Evolutionary conservation across 2,888 invertebrate species (phyloP).

Genomic region (Dryocosmus kuriphilus): DNA sequence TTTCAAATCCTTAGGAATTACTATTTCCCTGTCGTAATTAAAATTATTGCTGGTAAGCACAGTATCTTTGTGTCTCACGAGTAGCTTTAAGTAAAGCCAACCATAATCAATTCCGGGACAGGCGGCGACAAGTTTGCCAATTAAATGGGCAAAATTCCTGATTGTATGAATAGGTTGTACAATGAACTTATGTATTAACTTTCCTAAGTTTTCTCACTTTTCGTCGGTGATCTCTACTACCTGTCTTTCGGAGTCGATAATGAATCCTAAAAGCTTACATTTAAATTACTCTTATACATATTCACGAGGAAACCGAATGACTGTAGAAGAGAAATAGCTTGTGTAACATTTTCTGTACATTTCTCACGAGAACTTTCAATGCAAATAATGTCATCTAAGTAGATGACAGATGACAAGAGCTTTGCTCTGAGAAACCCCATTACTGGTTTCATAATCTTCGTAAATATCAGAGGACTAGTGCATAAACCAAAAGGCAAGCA

Average conservation of each 20-base stretch:
- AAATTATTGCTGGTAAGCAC: background rate
- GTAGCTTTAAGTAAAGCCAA: background rate
- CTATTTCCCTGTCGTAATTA: no score
- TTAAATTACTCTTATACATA: constrained; percentile 71
- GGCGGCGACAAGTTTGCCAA: background rate
- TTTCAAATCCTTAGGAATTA: no score
- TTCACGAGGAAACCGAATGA: constrained; percentile 45
- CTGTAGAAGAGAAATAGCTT: background rate
- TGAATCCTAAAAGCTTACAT: constrained; percentile 69
- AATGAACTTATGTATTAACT: no score
- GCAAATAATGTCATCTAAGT: constrained; percentile 45
- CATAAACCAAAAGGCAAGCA: constrained; percentile 54
- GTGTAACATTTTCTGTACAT: constrained; percentile 27
- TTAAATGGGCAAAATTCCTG: no score
- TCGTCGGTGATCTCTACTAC: background rate
- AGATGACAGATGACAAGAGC: constrained; percentile 42
- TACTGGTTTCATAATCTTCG: constrained; percentile 50
- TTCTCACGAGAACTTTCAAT: constrained; percentile 39
- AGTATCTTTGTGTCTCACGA: background rate
- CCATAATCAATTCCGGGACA: background rate
- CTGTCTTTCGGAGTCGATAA: constrained; percentile 4
- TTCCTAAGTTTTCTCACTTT: no score
- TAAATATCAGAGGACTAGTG: constrained; percentile 46
- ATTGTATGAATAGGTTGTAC: no score
- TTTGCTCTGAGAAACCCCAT: constrained; percentile 29